A percentile compares a stretch with the other conserved stretches of the same genome.
Evolutionary conservation across 1,140 invertebrate species (phyloP).

Genomic region (Trypoxylus dichotomus): DNA sequence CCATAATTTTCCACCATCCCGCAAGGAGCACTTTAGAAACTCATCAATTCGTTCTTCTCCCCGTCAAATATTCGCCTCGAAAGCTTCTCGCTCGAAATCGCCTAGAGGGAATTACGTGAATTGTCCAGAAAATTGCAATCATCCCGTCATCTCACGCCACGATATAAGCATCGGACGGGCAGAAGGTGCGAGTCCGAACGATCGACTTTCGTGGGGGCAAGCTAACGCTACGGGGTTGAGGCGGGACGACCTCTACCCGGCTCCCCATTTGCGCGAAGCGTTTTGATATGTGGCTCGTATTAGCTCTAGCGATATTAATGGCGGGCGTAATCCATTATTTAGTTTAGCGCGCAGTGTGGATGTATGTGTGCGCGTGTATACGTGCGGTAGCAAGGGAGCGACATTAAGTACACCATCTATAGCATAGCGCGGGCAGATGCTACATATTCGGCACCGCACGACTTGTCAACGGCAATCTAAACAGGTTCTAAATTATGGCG

Average conservation of each 20-base stretch:
- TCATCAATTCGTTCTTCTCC: background rate
- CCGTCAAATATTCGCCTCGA: background rate
- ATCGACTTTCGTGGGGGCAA: background rate
- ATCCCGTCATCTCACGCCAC: background rate
- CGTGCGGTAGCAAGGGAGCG: background rate
- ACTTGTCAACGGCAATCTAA: conserved; percentile 23
- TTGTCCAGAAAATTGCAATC: conserved; percentile 24
- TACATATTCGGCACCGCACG: background rate
- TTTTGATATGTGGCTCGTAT: conserved; percentile 17
- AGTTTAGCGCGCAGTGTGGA: background rate
- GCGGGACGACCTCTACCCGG: background rate
- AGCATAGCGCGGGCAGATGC: background rate
- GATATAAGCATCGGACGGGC: background rate
- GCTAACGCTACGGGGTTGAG: background rate
- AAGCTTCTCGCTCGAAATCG: background rate
- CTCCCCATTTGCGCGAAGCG: background rate
- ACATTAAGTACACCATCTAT: conserved; percentile 15
- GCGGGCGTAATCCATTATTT: conserved; percentile 23
- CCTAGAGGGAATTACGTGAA: background rate
- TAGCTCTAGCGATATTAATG: conserved; percentile 12
- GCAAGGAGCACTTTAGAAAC: background rate
- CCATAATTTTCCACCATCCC: background rate
- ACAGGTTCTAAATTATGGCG: conserved; percentile 10
- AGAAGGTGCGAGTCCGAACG: background rate
- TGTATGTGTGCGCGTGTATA: background rate